Percentiles rank a stretch among this genome's conserved stretches.
Conservation (phyloP, 2,888 invertebrate species). For the Ochropacha duplaris region DNA sequence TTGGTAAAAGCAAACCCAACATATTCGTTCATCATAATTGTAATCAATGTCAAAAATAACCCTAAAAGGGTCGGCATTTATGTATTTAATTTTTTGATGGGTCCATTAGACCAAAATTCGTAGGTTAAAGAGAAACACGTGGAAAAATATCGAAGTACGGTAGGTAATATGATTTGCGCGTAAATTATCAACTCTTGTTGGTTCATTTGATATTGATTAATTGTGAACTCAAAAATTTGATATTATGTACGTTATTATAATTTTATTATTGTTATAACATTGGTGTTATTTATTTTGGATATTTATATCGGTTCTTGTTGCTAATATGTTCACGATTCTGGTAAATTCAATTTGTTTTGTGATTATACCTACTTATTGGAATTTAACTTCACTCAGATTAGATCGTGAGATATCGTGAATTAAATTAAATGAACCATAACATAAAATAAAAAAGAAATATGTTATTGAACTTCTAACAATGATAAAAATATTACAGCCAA, state of each 20-base stretch:
- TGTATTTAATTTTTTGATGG: neutral
- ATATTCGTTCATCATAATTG: neutral
- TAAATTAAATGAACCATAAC: too few relatives aligned
- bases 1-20: neutral
- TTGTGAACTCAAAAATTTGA: too few relatives aligned
- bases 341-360: too few relatives aligned
- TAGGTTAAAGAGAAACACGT: neutral
- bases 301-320: too few relatives aligned
- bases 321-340: too few relatives aligned
- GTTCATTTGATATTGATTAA: neutral
- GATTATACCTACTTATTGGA: too few relatives aligned
- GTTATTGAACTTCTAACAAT: neutral
- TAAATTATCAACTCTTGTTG: neutral
- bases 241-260: too few relatives aligned
- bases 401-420: too few relatives aligned
- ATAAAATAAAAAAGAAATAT: too few relatives aligned
- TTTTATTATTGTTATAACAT: too few relatives aligned
- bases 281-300: too few relatives aligned
- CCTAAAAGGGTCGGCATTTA: neutral
- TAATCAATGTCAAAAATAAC: neutral
- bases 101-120: neutral
- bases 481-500: neutral
- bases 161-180: neutral
- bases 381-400: too few relatives aligned
- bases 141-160: neutral